Percentiles rank a stretch among this genome's conserved stretches.
These are phyloP conservation scores for Periophthalmodon schlosseri DNA, from an alignment of 2,113 vertebrate species.

Conservation along the genomic window DNA sequence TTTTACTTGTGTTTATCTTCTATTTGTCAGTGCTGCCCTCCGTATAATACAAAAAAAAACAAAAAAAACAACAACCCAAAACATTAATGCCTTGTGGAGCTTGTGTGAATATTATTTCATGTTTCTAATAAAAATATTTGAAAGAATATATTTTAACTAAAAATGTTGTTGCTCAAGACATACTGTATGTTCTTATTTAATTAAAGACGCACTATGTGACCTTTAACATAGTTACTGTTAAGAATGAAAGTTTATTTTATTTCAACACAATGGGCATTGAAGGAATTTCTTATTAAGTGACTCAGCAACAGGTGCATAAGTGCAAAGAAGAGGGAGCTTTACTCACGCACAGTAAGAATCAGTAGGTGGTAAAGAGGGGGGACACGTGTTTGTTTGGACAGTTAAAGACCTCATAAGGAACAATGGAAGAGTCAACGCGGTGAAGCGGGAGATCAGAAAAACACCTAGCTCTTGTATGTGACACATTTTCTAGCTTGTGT, in stretches of 20 bases:
- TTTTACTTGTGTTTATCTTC: too few species aligned
- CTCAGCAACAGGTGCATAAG: conserved; percentile 59
- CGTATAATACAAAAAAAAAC: too few species aligned
- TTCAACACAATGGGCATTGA: not conserved
- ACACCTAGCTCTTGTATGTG: conserved; percentile 4
- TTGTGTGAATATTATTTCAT: too few species aligned
- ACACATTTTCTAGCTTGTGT: conserved; percentile 48
- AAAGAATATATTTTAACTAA: too few species aligned
- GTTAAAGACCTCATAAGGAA: conserved; percentile 57
- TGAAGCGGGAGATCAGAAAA: conserved; percentile 39
- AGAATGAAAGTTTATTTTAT: not conserved
- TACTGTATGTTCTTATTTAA: not conserved
- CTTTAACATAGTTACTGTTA: not conserved
- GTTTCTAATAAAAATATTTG: too few species aligned
- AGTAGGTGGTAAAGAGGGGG: conserved; percentile 59
- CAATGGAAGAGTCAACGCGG: conserved; percentile 42
- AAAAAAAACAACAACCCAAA: too few species aligned
- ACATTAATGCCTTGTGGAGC: too few species aligned
- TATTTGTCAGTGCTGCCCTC: too few species aligned
- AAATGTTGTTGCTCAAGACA: not conserved
- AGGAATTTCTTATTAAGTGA: conserved; percentile 4
- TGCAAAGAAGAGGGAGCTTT: conserved; percentile 37
- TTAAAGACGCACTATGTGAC: too few species aligned
- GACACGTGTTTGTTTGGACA: conserved; percentile 66
- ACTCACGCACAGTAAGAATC: conserved; percentile 54